Conservation (phyloP, 2,888 invertebrate species). For the Melanostoma mellinum region DNA sequence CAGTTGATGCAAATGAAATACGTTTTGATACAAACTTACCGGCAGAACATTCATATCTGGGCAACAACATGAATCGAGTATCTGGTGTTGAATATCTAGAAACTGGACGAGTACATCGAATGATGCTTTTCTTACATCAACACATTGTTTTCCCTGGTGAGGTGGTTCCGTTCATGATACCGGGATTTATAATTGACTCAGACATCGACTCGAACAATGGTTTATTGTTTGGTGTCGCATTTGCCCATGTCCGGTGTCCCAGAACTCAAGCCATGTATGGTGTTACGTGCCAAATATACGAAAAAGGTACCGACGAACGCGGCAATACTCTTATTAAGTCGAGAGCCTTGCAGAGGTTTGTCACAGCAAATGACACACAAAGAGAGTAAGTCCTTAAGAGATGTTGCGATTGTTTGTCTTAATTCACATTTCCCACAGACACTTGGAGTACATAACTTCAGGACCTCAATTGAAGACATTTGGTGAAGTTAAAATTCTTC, state of each 20-base stretch:
- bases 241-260: slow-evolving; percentile 77
- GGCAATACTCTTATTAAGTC: slow-evolving; percentile 86
- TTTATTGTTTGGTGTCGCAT: slow-evolving; percentile 80
- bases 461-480: slow-evolving; percentile 82
- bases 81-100: slow-evolving; percentile 86
- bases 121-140: slow-evolving; percentile 85
- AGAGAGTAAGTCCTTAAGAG: slow-evolving; percentile 75
- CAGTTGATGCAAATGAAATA: slow-evolving; percentile 74
- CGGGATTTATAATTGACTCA: slow-evolving; percentile 80
- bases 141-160: slow-evolving; percentile 90
- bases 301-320: slow-evolving; percentile 78
- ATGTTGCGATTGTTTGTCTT: neutral
- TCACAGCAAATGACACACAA: slow-evolving; percentile 77
- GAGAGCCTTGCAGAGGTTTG: slow-evolving; percentile 89
- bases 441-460: slow-evolving; percentile 78
- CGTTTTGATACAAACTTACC: slow-evolving; percentile 84
- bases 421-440: slow-evolving; percentile 65
- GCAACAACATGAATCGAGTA: slow-evolving; percentile 83
- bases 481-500: slow-evolving; percentile 86
- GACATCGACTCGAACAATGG: slow-evolving; percentile 78
- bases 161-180: slow-evolving; percentile 87
- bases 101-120: slow-evolving; percentile 82
- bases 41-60: slow-evolving; percentile 83
- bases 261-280: slow-evolving; percentile 77
- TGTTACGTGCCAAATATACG: slow-evolving; percentile 82